Percentiles rank a stretch among this genome's conserved stretches.
phyloP scores from a whole-genome alignment of 2,888 invertebrate species.

The Argyresthia albistria region DNA sequence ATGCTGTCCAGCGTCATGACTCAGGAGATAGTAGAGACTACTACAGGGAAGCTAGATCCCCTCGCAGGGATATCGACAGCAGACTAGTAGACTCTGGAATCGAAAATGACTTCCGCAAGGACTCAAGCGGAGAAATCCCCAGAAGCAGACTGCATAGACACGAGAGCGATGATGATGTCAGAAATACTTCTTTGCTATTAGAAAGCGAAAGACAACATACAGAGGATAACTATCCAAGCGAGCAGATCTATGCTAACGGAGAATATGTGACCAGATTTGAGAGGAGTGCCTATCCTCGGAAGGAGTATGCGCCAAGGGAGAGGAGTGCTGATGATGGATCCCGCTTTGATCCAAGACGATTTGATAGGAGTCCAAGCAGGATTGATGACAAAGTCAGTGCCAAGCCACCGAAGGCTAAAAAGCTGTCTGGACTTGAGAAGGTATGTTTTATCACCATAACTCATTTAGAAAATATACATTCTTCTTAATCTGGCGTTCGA shows the following conservation, averaged over 20 bases:
- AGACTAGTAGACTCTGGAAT: constrained; percentile 84
- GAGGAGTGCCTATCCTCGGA: constrained; percentile 43
- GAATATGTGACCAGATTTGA: constrained; percentile 51
- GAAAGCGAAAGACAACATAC: constrained; percentile 83
- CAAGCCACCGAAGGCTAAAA: constrained; percentile 75
- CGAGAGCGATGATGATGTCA: constrained; percentile 80
- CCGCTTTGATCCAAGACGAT: constrained; percentile 76
- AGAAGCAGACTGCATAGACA: constrained; percentile 42
- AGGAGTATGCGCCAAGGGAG: constrained; percentile 50
- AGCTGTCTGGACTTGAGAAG: constrained; percentile 80
- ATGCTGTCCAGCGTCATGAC: constrained; percentile 51
- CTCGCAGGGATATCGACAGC: constrained; percentile 69
- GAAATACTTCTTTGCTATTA: constrained; percentile 77
- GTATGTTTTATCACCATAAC: no score
- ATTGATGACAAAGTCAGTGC: constrained; percentile 66
- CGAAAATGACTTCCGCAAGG: constrained; percentile 84
- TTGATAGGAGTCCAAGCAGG: constrained; percentile 60
- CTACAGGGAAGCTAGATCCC: constrained; percentile 52
- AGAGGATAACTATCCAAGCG: constrained; percentile 72
- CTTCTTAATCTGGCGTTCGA: no score
- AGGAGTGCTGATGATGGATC: constrained; percentile 78
- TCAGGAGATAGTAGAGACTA: constrained; percentile 66
- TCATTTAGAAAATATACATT: no score
- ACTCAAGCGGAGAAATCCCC: constrained; percentile 74
- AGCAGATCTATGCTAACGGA: constrained; percentile 59